Evolutionary conservation across 2,797 vertebrate species (phyloP).

Genomic region (Tympanoctomys barrerae): DNA sequence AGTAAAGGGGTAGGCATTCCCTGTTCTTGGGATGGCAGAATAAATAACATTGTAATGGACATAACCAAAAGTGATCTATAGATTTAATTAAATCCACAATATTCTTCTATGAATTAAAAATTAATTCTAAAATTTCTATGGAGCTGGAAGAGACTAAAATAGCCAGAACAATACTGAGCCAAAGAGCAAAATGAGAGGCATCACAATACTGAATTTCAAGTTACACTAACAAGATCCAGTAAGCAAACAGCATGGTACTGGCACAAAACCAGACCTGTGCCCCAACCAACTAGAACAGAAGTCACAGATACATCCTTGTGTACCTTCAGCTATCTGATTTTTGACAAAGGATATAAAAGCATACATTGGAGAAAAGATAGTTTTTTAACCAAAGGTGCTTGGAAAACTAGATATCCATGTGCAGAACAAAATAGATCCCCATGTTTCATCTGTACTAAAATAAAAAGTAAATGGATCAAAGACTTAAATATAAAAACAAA

Average conservation of each 20-base stretch:
- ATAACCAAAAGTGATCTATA: background rate
- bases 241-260: background rate
- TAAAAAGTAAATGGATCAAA: background rate
- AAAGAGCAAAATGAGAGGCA: background rate
- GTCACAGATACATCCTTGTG: background rate
- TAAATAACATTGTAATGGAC: background rate
- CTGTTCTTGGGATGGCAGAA: background rate
- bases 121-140: background rate
- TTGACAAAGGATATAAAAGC: background rate
- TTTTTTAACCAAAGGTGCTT: background rate
- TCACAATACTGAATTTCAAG: background rate
- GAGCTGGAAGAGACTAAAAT: background rate
- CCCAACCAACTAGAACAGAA: background rate
- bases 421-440: background rate
- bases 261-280: background rate
- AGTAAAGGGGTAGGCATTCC: background rate
- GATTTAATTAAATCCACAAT: background rate
- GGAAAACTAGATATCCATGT: background rate
- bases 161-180: background rate
- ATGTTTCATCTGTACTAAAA: background rate
- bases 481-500: background rate
- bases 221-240: background rate
- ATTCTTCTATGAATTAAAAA: background rate
- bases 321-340: background rate
- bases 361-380: background rate